Evolutionary conservation across 2,797 vertebrate genomes (phyloP).

Genomic region (Sebastes variabilis): DNA sequence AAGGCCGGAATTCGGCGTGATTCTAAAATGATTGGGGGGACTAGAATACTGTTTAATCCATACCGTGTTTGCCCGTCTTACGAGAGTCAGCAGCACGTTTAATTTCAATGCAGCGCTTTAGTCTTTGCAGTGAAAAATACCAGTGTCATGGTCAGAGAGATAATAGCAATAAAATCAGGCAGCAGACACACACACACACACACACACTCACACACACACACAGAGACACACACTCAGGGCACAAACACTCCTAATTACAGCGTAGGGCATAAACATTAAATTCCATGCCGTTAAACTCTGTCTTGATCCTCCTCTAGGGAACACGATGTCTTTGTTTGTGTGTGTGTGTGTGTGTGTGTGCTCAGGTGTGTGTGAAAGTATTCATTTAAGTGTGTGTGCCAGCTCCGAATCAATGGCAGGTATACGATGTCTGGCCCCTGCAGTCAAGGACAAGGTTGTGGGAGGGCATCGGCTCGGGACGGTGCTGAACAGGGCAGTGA

Average conservation of each 20-base stretch:
- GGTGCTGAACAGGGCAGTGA: neutral
- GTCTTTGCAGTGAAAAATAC: neutral
- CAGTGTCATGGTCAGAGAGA: neutral
- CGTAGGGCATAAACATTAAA: neutral
- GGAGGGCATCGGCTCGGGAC: neutral
- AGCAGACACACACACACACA: neutral
- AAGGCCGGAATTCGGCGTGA: rapidly evolving
- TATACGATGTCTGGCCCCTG: slow-evolving; percentile 29
- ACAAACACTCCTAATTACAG: neutral
- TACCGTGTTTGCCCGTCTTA: neutral
- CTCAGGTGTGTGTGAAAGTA: neutral
- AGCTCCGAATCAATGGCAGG: slow-evolving; percentile 29
- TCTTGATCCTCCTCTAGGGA: neutral
- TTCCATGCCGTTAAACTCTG: neutral
- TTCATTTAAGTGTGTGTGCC: neutral
- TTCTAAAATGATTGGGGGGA: neutral
- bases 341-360: neutral
- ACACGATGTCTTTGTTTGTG: neutral
- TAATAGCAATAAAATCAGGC: neutral
- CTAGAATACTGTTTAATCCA: neutral
- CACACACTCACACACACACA: neutral
- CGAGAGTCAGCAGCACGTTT: neutral
- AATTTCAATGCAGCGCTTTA: neutral
- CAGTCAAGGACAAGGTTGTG: slow-evolving; percentile 33
- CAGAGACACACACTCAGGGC: neutral